These are phyloP conservation scores for Poecilobothrus nobilitatus DNA, from an alignment of 2,888 invertebrate genomes.

Conservation along the genomic window DNA sequence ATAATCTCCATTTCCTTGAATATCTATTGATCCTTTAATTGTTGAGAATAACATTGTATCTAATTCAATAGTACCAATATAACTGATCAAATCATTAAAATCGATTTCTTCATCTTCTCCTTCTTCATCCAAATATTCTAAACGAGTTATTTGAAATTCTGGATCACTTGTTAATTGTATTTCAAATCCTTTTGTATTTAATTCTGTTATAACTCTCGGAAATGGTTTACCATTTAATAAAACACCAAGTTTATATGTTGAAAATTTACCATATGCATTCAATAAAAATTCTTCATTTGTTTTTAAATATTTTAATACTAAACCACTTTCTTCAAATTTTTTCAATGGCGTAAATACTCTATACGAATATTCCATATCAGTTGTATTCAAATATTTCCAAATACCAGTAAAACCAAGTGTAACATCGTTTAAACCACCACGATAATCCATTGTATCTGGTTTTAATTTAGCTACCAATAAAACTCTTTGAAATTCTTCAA, in stretches of 20 bases:
- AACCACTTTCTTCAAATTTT: slow-evolving; percentile 67
- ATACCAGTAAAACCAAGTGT: slow-evolving; percentile 69
- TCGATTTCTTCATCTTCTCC: slow-evolving; percentile 40
- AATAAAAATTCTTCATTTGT: slow-evolving; percentile 57
- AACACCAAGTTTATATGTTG: slow-evolving; percentile 54
- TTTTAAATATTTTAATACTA: slow-evolving; percentile 56
- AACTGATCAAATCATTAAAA: slow-evolving; percentile 44
- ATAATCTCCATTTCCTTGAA: slow-evolving; percentile 48
- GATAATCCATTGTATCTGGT: slow-evolving; percentile 61
- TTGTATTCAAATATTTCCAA: slow-evolving; percentile 52
- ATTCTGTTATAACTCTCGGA: slow-evolving; percentile 35
- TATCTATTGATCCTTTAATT: slow-evolving; percentile 48
- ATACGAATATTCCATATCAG: slow-evolving; percentile 70
- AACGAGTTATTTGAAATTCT: slow-evolving; percentile 25
- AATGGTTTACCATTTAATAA: slow-evolving; percentile 37
- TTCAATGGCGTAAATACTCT: slow-evolving; percentile 69
- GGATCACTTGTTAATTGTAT: slow-evolving; percentile 42
- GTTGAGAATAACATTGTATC: slow-evolving; percentile 52
- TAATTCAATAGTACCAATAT: slow-evolving; percentile 49
- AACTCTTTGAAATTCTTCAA: slow-evolving; percentile 59
- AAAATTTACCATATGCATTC: slow-evolving; percentile 60
- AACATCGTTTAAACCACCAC: slow-evolving; percentile 65
- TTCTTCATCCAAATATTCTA: slow-evolving; percentile 26
- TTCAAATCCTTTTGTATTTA: slow-evolving; percentile 34
- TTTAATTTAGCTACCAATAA: slow-evolving; percentile 61